Evolutionary conservation across 2,888 invertebrate species (phyloP).

Genomic region (Drosophila ezoana): DNA sequence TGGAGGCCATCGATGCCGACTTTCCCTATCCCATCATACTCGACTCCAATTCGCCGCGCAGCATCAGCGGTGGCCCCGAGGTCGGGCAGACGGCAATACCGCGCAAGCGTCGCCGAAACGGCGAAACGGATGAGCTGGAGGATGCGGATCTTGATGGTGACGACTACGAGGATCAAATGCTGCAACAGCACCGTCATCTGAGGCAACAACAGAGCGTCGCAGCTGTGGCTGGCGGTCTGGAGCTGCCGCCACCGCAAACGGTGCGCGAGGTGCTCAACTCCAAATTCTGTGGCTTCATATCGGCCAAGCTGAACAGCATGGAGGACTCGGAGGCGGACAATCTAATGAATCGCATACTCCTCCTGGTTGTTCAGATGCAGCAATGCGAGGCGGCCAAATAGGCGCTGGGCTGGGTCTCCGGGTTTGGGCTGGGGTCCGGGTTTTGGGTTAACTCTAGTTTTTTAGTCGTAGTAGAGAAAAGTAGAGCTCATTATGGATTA

Average conservation of each 20-base stretch:
- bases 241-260: slow-evolving; percentile 81
- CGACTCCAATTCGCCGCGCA: slow-evolving; percentile 78
- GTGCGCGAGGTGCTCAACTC: slow-evolving; percentile 83
- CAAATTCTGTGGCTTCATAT: slow-evolving; percentile 83
- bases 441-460: slow-evolving; percentile 18
- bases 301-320: slow-evolving; percentile 83
- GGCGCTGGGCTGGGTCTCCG: neutral
- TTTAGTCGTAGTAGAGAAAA: slow-evolving; percentile 30
- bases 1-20: slow-evolving; percentile 84
- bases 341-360: slow-evolving; percentile 83
- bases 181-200: slow-evolving; percentile 82
- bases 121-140: slow-evolving; percentile 52
- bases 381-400: slow-evolving; percentile 66
- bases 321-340: slow-evolving; percentile 83
- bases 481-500: slow-evolving; percentile 56
- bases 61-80: slow-evolving; percentile 35
- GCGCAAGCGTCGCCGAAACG: slow-evolving; percentile 72
- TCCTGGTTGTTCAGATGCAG: slow-evolving; percentile 82
- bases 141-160: slow-evolving; percentile 64
- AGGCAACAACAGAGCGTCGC: slow-evolving; percentile 77
- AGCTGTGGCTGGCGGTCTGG: slow-evolving; percentile 56
- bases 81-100: slow-evolving; percentile 27
- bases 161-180: slow-evolving; percentile 82
- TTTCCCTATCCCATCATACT: slow-evolving; percentile 83
- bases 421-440: slow-evolving; percentile 2